Base-by-base conservation (phyloP, 1,140 invertebrate genomes). In the Caenorhabditis latens region DNA sequence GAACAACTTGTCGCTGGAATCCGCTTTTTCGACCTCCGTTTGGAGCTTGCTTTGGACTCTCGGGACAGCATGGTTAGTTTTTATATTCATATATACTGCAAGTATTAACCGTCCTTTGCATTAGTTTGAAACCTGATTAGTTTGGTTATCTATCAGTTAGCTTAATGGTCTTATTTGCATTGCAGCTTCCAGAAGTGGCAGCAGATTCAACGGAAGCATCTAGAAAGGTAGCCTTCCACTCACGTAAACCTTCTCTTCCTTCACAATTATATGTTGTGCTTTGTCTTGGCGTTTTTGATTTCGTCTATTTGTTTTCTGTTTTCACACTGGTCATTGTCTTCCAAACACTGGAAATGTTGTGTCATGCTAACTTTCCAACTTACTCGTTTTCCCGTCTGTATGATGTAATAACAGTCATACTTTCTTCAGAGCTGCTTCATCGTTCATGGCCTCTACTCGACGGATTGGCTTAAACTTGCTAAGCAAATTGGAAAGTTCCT, bases 371-470 rank as follows among this genome's bases (percentile, higher is more conserved):
- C 16, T 53, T 53, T 16, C 50, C 50, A 2, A 13, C 50, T 53
- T 13, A 53, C 50, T 16, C 9, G 50, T 53, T 16, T 53, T 53
- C 50, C 50, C 4, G 21, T 19, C 19, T 58, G 19, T 19, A 19
- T n/a, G 11, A 67, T 32, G 1, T 0, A 71, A 46, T 14, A 21
- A 0, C n/a, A 9, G 2, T n/a, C 1, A 0, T 21, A 53, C 19
- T 71, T 7, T 9, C n/a, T 79, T 79, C 46, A 79, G 71, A 50
- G 71, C 19, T 50, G 43, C 21, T 79, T 79, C 46, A 50, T 79
- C 11, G 71, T 79, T 14, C 71, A 79, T 14, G 71, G 71, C 50
- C 40, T 79, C 1, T 79, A 50, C 46, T n/a, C 46, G n/a, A 50
- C 46, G 4, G 71, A 79, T n/a, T 75, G 71, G 43, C 71, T 79